Evolutionary conservation across 2,113 vertebrate genomes (phyloP), one percentile per base, ranked within the genome.

Genomic region (Osmerus mordax): DNA sequence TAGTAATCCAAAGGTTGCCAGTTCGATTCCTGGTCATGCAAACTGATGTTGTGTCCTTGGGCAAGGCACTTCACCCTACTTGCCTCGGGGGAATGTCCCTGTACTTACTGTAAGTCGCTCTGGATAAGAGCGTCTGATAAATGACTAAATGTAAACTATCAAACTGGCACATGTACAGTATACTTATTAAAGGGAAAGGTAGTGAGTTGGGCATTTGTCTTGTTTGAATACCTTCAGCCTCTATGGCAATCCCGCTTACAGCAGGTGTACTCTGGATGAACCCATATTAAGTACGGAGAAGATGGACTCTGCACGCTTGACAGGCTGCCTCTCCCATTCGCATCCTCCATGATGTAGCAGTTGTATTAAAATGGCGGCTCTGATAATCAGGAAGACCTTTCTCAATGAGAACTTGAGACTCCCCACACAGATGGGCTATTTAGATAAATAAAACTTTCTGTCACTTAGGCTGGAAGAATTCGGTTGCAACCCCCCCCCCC

Each of bases 341-440:
- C 81, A 78, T 89, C 92, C 90, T 90, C 87, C 87, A 92, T 94
- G 93, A 96, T 96, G 95, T 93, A 94, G 92, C 87, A 93, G 93
- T 91, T 87, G 93, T 94, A 95, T 96, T 97, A 96, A 95, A 95
- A 91, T 90, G 94, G 94, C 93, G 90, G 93, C 90, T 92, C 92
- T 91, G 94, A 96, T 96, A 93, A 95, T 95, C 94, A 91, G 93
- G 94, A 94, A 92, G 94, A 93, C 91, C 94, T 94, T 94, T 96
- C 94, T 94, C 90, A 79, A 92, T 93, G 92, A 96, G 95, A 94
- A 92, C 92, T 92, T 91, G 91, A 94, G 93, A 92, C 92, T 92
- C 90, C 91, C 92, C 75, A 94, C 95, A 96, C 95, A 97, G 95
- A 96, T 97, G 95, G 95, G 94, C 93, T 76, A 70, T 89, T 91